Evolutionary conservation across 2,113 vertebrate species (phyloP).

Genomic region (Chaetodon trifascialis): DNA sequence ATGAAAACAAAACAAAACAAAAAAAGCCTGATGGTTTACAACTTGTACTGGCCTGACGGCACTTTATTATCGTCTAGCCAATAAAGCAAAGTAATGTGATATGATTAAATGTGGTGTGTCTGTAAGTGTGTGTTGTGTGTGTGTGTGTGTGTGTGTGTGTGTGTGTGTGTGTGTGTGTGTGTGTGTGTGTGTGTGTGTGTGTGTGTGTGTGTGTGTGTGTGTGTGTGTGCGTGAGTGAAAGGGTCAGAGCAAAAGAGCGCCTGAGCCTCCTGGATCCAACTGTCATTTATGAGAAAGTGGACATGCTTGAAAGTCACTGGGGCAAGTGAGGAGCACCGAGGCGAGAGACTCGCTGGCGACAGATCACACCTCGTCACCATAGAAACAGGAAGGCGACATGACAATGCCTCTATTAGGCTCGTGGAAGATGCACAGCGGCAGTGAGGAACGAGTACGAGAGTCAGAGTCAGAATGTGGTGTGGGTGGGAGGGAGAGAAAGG

Average conservation of each 20-base stretch:
- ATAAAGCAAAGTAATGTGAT: not conserved
- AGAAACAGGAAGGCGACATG: slow-evolving; percentile 82
- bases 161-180: not conserved
- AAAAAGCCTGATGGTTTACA: not conserved
- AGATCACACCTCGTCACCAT: slow-evolving; percentile 80
- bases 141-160: not conserved
- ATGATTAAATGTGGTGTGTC: not conserved
- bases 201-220: not conserved
- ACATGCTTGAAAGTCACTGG: slow-evolving; percentile 65
- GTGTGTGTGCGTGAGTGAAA: not conserved
- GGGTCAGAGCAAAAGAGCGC: not conserved
- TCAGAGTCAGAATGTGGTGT: slow-evolving; percentile 48
- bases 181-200: not conserved
- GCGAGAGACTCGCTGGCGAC: slow-evolving; percentile 71
- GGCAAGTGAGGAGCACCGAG: slow-evolving; percentile 59
- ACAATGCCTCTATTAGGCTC: slow-evolving; percentile 70
- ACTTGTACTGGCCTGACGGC: not conserved
- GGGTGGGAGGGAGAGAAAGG: slow-evolving; percentile 46
- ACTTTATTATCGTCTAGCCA: not conserved
- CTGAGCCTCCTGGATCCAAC: slow-evolving; percentile 9
- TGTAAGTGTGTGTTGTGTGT: too few species aligned
- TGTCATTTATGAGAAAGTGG: slow-evolving; percentile 58
- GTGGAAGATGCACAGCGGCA: slow-evolving; percentile 57
- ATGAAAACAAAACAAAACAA: too few species aligned
- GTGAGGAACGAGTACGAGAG: slow-evolving; percentile 46